phyloP scores from a whole-genome alignment of 1,140 invertebrate genomes.

The Temnothorax nylanderi region DNA sequence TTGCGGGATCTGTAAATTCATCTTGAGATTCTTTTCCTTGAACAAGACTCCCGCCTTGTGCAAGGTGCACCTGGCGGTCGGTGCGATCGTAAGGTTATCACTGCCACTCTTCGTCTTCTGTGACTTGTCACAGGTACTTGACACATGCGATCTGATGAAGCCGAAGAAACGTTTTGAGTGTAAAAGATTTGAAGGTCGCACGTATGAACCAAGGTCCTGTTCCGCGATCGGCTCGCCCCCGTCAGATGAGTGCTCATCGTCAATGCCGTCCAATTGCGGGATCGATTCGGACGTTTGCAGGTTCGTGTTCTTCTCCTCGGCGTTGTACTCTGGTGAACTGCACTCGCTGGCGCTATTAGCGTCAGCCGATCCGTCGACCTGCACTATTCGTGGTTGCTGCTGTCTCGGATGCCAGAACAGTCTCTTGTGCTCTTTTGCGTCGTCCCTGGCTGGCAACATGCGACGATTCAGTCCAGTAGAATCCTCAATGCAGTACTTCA shows the following conservation, averaged over 20 bases:
- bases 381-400: conserved; percentile 84
- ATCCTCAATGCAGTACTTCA: conserved; percentile 80
- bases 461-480: conserved; percentile 69
- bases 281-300: conserved; percentile 65
- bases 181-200: conserved; percentile 46
- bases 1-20: conserved; percentile 87
- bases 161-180: conserved; percentile 61
- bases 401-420: conserved; percentile 82
- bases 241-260: conserved; percentile 76
- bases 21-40: conserved; percentile 61
- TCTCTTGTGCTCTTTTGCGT: conserved; percentile 82
- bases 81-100: not conserved
- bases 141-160: conserved; percentile 61
- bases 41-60: conserved; percentile 30
- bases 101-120: conserved; percentile 28
- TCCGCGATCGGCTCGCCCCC: conserved; percentile 45
- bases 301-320: conserved; percentile 74
- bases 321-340: conserved; percentile 81
- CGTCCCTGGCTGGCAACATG: conserved; percentile 73
- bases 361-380: conserved; percentile 89
- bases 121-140: conserved; percentile 38
- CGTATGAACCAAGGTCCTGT: conserved; percentile 42
- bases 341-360: conserved; percentile 84
- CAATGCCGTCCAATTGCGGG: conserved; percentile 78
- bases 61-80: not conserved